Base-by-base conservation (phyloP, 1,140 invertebrate genomes). In the Drosophila micromelanica region DNA sequence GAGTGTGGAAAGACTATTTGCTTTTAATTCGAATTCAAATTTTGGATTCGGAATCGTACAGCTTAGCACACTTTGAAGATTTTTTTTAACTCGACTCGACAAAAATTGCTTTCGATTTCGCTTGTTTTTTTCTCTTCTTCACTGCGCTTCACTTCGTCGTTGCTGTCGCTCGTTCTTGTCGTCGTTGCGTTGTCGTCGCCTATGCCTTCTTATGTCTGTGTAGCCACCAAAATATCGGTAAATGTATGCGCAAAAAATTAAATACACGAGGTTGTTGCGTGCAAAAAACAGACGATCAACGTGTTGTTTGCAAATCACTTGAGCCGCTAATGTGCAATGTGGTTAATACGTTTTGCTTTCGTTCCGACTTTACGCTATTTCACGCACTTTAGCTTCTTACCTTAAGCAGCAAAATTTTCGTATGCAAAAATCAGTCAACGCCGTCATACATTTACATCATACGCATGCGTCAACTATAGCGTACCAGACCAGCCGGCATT, bases 211-310 rank as follows among this genome's bases (percentile, higher is more conserved):
- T 68, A 32, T 48, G 45, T 49, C 46, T 60, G 60, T 61, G 60
- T 61, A 62, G 64, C 71, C 57, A 86, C 62, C 62, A 73, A 73
- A 85, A 85, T 87, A 85, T 87, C 80, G 80, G 80, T 86, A 85
- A 80, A 81, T 81, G 76, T 75, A 78, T 78, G 76, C 72, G 67
- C 64, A 78, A 78, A 84, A 81, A 87, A 80, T 72, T 42, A 55
- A 67, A 72, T 30, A 46, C 45, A 76, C 35, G 45, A 49, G 54
- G 42, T 69, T 78, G 43, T 64, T 56, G 64, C 77, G 59, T 71
- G 76, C 78, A 70, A 80, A 72, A 72, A 74, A 76, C 62, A 15
- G 42, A 76, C 70, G 82, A 73, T 81, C 78, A 76, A 80, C 73
- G 69, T 82, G 63, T 46, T 49, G 11, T 55, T 60, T 75, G 27